Evolutionary conservation across 2,797 vertebrate species (phyloP).

Genomic region (Enteromius trimaculatus): DNA sequence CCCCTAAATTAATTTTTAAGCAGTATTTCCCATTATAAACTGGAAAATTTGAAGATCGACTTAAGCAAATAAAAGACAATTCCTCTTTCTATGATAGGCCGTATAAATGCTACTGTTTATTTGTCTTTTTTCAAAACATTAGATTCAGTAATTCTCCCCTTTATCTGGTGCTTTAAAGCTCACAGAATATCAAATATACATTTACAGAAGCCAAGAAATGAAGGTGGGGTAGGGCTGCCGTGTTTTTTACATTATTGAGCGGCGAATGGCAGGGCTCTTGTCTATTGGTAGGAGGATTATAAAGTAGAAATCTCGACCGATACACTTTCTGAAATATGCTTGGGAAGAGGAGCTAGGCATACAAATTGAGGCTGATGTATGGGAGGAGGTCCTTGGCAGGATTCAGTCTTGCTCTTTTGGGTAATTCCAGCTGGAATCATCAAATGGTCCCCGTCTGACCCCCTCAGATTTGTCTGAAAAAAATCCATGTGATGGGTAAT

Average conservation of each 20-base stretch:
- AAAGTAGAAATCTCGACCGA: not conserved
- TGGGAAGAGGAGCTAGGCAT: not conserved
- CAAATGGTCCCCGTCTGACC: too few relatives aligned
- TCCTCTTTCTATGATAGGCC: not conserved
- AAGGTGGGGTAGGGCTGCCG: not conserved
- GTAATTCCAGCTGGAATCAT: too few relatives aligned
- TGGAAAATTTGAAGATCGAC: not conserved
- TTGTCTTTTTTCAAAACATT: not conserved
- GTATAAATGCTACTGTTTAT: not conserved
- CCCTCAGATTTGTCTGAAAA: too few relatives aligned
- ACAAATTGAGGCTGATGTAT: not conserved
- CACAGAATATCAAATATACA: not conserved
- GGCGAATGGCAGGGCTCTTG: not conserved
- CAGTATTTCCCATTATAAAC: not conserved
- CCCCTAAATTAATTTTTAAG: not conserved
- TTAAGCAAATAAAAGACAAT: not conserved
- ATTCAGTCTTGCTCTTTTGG: not conserved
- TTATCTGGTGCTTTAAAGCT: not conserved
- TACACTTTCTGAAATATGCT: too few relatives aligned
- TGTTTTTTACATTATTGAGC: not conserved
- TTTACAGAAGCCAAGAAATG: not conserved
- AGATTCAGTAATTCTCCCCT: too few relatives aligned
- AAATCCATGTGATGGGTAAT: too few relatives aligned
- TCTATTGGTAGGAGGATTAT: not conserved
- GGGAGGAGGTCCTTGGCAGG: not conserved